Conservation (phyloP, 23 tunicate species). For the Trididemnum miniatum region DNA sequence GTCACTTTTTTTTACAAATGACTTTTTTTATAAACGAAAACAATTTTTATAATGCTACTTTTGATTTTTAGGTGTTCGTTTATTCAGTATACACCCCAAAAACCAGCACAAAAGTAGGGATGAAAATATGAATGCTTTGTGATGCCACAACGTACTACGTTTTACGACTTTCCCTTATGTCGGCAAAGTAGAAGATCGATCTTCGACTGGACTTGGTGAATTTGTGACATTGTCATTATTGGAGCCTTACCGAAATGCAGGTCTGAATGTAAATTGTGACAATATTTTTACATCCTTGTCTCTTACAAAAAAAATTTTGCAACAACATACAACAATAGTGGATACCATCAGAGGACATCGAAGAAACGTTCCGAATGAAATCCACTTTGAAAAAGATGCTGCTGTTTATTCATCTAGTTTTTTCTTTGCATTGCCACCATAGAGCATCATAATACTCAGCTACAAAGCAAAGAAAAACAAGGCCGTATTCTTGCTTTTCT, state of each 20-base stretch:
- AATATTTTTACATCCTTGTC: constrained; percentile 18
- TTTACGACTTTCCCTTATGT: too few species aligned
- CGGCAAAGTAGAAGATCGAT: too few species aligned
- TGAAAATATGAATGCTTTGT: not conserved
- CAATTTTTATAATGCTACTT: not conserved
- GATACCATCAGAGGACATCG: constrained; percentile 40
- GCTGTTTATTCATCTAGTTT: too few species aligned
- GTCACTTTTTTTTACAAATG: constrained; percentile 28
- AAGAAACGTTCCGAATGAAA: constrained; percentile 26
- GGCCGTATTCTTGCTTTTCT: constrained; percentile 21
- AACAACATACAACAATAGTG: too few species aligned
- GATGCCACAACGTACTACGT: too few species aligned
- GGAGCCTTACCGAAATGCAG: too few species aligned
- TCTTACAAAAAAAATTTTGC: constrained; percentile 19
- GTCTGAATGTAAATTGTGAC: constrained; percentile 27
- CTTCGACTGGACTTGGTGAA: too few species aligned
- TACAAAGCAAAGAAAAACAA: constrained; percentile 17
- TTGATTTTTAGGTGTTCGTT: too few species aligned
- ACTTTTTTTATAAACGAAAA: constrained; percentile 11
- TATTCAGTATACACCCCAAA: constrained; percentile 22
- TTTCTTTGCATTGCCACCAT: too few species aligned
- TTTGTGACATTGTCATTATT: too few species aligned
- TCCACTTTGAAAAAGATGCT: too few species aligned
- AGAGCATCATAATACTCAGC: constrained; percentile 26
- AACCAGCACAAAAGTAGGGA: constrained; percentile 8